Evolutionary conservation across 2,797 vertebrate species (phyloP).

Genomic region (Lepus oiostolus): DNA sequence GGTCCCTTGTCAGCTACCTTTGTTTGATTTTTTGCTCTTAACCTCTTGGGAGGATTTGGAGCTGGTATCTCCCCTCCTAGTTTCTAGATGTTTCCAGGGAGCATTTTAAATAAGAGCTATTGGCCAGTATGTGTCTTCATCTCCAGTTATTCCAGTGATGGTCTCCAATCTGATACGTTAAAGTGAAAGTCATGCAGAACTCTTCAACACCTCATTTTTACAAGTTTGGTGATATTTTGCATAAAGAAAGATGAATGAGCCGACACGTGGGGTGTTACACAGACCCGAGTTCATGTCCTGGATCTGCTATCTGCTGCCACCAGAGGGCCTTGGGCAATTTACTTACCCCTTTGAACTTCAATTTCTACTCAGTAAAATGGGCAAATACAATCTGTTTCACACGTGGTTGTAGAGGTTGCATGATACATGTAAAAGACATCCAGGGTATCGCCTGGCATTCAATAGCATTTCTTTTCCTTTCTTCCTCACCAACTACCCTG

Average conservation of each 20-base stretch:
- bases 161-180: background rate
- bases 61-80: background rate
- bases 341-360: background rate
- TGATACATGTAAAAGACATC: background rate
- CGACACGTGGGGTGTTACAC: background rate
- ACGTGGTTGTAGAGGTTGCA: background rate
- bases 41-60: constrained; percentile 58
- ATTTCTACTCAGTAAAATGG: constrained; percentile 37
- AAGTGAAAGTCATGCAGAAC: background rate
- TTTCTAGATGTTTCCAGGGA: background rate
- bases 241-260: background rate
- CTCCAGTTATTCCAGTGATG: background rate
- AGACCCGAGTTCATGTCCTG: background rate
- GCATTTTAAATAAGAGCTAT: background rate
- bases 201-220: background rate
- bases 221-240: background rate
- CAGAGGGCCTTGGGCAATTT: background rate
- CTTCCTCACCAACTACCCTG: background rate
- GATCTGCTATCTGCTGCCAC: background rate
- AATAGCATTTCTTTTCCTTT: constrained; percentile 55
- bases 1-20: background rate
- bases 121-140: background rate
- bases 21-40: background rate
- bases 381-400: background rate
- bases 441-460: background rate